Evolutionary conservation across 2,113 vertebrate species (phyloP).

Genomic region (Engraulis encrasicolus): DNA sequence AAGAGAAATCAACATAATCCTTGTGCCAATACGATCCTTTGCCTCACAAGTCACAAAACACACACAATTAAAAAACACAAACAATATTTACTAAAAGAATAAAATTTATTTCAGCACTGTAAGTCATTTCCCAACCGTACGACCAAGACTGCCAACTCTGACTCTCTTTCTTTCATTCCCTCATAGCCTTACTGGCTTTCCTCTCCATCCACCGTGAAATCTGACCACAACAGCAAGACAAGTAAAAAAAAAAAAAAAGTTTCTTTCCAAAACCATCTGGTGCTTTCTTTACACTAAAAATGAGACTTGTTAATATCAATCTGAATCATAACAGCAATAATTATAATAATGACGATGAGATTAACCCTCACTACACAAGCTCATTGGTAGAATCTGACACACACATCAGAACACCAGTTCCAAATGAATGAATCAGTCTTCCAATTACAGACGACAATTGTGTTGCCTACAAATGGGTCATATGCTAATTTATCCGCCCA

Average conservation of each 20-base stretch:
- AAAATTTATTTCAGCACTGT: constrained; percentile 88
- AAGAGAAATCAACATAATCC: too few species aligned
- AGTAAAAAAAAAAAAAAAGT: constrained; percentile 57
- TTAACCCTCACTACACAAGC: constrained; percentile 77
- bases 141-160: constrained; percentile 80
- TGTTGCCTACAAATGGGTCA: constrained; percentile 55
- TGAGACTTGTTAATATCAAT: constrained; percentile 80
- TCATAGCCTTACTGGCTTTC: constrained; percentile 64
- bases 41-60: background rate
- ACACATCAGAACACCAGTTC: constrained; percentile 58
- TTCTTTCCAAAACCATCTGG: constrained; percentile 78
- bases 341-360: constrained; percentile 70
- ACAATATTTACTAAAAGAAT: constrained; percentile 82
- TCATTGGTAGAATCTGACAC: constrained; percentile 64
- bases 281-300: constrained; percentile 82
- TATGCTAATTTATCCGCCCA: constrained; percentile 15
- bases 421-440: constrained; percentile 46
- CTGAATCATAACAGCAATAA: constrained; percentile 82
- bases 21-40: too few species aligned
- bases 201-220: constrained; percentile 77
- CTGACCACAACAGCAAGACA: constrained; percentile 80
- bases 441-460: constrained; percentile 51
- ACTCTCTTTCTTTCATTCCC: constrained; percentile 62
- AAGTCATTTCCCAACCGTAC: constrained; percentile 85
- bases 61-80: constrained; percentile 6